Evolutionary conservation across 2,797 vertebrate species (phyloP).

Genomic region (Poeciliopsis infans): DNA sequence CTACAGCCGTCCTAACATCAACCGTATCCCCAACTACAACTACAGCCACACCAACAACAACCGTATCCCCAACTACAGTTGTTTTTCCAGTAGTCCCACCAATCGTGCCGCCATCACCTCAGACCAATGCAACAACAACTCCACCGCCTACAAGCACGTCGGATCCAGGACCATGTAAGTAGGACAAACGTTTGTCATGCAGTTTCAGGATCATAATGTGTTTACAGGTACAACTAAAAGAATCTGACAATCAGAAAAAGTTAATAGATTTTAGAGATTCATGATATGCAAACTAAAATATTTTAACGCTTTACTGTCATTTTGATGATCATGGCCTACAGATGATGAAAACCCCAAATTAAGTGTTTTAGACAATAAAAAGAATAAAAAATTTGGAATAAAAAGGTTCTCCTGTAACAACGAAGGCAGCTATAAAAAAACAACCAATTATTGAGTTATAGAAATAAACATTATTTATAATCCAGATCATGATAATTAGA

Average conservation of each 20-base stretch:
- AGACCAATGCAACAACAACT: not conserved
- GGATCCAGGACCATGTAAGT: not conserved
- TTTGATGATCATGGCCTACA: not conserved
- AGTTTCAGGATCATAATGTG: not conserved
- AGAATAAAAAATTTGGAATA: too few relatives aligned
- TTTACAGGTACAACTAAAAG: not conserved
- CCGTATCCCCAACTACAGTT: not conserved
- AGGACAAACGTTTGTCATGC: not conserved
- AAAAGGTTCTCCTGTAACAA: not conserved
- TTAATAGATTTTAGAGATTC: not conserved
- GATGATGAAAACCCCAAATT: not conserved
- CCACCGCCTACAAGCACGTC: not conserved
- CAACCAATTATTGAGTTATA: too few relatives aligned
- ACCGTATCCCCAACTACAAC: too few relatives aligned
- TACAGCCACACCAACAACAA: too few relatives aligned
- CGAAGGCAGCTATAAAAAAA: not conserved
- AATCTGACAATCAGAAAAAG: not conserved
- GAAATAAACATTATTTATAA: too few relatives aligned
- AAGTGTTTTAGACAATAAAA: not conserved
- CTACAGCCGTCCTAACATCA: too few relatives aligned
- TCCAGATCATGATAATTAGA: too few relatives aligned
- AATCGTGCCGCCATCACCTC: not conserved
- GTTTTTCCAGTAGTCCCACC: not conserved
- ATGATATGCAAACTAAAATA: not conserved
- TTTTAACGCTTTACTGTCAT: not conserved